Evolutionary conservation across 2,113 vertebrate genomes (phyloP).

Genomic region (Ceyx melanurus): DNA sequence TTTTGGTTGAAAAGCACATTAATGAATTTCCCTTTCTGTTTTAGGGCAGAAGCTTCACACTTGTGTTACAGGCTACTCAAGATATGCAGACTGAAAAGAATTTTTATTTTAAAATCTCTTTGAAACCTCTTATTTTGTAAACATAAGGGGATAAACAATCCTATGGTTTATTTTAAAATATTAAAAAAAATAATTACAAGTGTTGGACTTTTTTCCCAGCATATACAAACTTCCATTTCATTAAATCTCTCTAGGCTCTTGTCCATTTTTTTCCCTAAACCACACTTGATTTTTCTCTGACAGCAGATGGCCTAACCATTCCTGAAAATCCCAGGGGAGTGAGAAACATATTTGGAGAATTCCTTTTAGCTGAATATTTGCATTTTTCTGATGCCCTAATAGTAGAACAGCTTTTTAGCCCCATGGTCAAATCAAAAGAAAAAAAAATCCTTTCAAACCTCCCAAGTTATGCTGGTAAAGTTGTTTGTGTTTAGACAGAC

Average conservation of each 20-base stretch:
- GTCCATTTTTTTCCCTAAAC: constrained; percentile 47
- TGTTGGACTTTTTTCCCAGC: not conserved
- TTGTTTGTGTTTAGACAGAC: not conserved
- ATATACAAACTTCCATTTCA: constrained; percentile 54
- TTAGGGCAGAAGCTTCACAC: not conserved
- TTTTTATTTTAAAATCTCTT: not conserved
- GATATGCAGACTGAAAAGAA: not conserved
- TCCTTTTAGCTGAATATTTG: constrained; percentile 34
- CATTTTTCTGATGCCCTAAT: constrained; percentile 38
- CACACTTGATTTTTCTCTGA: constrained; percentile 41
- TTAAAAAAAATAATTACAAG: not conserved
- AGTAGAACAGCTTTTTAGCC: constrained; percentile 44
- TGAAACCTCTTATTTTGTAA: not conserved
- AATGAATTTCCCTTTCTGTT: not conserved
- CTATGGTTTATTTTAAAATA: not conserved
- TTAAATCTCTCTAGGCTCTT: constrained; percentile 55
- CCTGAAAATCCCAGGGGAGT: constrained; percentile 33
- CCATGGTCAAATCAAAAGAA: not conserved
- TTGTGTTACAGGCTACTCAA: not conserved
- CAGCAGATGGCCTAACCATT: constrained; percentile 56
- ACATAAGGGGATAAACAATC: not conserved
- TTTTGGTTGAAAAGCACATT: not conserved
- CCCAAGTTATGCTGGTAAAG: not conserved
- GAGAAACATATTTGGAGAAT: constrained; percentile 57
- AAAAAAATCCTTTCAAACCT: not conserved